Conservation (phyloP, 2,888 invertebrate species). For the Trichopria drosophilae region DNA sequence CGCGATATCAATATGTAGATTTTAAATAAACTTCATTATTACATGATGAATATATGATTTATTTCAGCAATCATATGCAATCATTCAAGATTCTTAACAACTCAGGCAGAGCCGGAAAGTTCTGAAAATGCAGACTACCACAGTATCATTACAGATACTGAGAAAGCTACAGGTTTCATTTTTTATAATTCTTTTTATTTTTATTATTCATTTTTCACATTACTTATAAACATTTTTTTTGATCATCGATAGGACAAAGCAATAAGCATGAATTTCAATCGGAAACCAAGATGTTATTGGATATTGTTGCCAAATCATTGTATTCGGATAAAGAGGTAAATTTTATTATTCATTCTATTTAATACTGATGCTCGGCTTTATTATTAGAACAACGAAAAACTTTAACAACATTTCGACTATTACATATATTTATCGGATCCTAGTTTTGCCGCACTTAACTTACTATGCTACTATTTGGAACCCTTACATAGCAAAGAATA, state of each 20-base stretch:
- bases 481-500: too few species aligned
- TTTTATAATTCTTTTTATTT: conserved; percentile 8
- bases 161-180: conserved; percentile 62
- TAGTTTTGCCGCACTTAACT: too few species aligned
- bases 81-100: conserved; percentile 42
- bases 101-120: conserved; percentile 51
- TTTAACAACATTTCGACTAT: too few species aligned
- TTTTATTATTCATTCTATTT: conserved; percentile 8
- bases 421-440: too few species aligned
- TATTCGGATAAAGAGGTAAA: conserved; percentile 95
- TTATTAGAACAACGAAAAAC: too few species aligned
- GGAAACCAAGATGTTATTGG: conserved; percentile 91
- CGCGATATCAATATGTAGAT: neutral
- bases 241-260: conserved; percentile 60
- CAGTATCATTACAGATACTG: conserved; percentile 66
- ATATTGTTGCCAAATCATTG: conserved; percentile 95
- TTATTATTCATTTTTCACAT: neutral
- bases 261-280: conserved; percentile 91
- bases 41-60: conserved; percentile 1
- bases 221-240: neutral
- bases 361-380: neutral
- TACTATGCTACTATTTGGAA: too few species aligned
- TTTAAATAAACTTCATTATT: neutral
- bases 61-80: conserved; percentile 32
- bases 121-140: conserved; percentile 60